These are phyloP conservation scores for Drosophila ambigua DNA, from an alignment of 1,140 invertebrate species.

Conservation along the genomic window DNA sequence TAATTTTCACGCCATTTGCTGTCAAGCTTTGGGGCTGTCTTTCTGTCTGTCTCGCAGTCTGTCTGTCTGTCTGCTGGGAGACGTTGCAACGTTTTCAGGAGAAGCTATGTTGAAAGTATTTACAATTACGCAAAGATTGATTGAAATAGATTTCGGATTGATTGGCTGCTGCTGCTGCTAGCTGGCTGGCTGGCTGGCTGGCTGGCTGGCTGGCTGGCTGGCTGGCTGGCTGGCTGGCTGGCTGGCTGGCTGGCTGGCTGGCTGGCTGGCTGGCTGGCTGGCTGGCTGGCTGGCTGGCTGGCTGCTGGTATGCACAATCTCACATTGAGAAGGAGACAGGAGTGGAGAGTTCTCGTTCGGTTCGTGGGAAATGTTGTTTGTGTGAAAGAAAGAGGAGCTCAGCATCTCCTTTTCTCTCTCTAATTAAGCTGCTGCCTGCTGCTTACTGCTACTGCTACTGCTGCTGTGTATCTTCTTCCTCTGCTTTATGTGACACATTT, in stretches of 20 bases:
- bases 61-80: conserved; percentile 30
- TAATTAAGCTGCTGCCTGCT: conserved; percentile 40
- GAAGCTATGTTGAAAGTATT: conserved; percentile 80
- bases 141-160: conserved; percentile 82
- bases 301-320: conserved; percentile 68
- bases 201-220: conserved; percentile 39
- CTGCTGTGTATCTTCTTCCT: conserved; percentile 1
- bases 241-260: conserved; percentile 37
- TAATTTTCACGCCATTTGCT: conserved; percentile 81
- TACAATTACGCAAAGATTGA: conserved; percentile 82
- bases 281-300: no score
- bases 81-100: conserved; percentile 23
- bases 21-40: conserved; percentile 29
- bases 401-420: conserved; percentile 30
- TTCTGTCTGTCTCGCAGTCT: neutral
- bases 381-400: conserved; percentile 38
- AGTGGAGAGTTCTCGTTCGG: conserved; percentile 23
- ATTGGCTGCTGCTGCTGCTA: conserved; percentile 50
- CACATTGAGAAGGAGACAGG: no score
- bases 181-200: conserved; percentile 4
- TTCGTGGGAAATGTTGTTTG: conserved; percentile 15
- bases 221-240: conserved; percentile 37
- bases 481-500: conserved; percentile 49
- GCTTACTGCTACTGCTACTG: conserved; percentile 1
- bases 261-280: conserved; percentile 37